Percentiles rank a stretch among this genome's conserved stretches.
These are phyloP conservation scores for Seladonia tumulorum DNA, from an alignment of 2,888 invertebrate species.

Conservation along the genomic window DNA sequence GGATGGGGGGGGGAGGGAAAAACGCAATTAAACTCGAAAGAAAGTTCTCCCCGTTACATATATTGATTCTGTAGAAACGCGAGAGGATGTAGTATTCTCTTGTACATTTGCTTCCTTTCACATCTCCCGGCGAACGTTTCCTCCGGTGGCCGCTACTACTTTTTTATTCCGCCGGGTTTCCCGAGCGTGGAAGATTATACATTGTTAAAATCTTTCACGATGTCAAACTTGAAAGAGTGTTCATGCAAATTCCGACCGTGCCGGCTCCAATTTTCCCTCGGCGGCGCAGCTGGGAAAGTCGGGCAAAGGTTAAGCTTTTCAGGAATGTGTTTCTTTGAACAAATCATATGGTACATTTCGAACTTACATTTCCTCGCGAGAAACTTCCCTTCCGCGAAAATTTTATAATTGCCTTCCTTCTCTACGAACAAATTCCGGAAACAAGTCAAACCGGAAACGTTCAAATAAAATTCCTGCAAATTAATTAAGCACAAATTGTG, in stretches of 20 bases:
- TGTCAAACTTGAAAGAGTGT: conserved; percentile 4
- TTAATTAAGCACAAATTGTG: too few species aligned
- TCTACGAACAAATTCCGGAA: not conserved
- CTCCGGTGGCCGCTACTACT: not conserved
- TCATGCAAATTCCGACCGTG: not conserved
- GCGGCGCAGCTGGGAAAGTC: not conserved
- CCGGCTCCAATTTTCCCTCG: not conserved
- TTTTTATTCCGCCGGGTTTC: not conserved
- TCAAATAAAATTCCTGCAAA: too few species aligned
- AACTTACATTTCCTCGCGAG: not conserved
- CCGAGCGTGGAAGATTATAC: conserved; percentile 1
- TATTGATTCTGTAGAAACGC: not conserved
- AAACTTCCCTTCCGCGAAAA: not conserved
- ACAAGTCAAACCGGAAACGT: too few species aligned
- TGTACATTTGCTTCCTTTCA: not conserved
- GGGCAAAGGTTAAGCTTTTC: not conserved
- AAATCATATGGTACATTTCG: not conserved
- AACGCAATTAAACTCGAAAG: not conserved
- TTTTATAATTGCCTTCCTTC: not conserved
- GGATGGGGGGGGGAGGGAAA: too few species aligned
- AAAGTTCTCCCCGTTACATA: not conserved
- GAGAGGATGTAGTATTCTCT: not conserved
- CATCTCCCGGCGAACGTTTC: not conserved
- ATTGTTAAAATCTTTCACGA: conserved; percentile 11
- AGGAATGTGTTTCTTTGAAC: conserved; percentile 12